Percentiles rank a stretch among this genome's conserved stretches.
Conservation (phyloP, 2,888 invertebrate genomes). For the Platycnemis pennipes region DNA sequence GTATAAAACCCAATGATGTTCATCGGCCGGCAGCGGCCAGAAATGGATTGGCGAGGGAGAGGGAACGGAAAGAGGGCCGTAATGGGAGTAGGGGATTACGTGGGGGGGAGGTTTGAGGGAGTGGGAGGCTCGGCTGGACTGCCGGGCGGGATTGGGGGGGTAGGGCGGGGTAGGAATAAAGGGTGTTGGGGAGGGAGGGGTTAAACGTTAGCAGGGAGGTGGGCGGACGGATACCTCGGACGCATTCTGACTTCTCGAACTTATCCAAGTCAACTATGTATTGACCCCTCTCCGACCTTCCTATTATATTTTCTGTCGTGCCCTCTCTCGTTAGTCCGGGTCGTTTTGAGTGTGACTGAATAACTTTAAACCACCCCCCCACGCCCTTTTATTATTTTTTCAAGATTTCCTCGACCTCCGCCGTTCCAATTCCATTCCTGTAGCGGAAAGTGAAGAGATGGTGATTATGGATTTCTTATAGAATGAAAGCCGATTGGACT, state of each 20-base stretch:
- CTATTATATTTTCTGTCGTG: not conserved
- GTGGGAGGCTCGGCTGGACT: not conserved
- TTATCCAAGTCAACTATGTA: conserved; percentile 21
- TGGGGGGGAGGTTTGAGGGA: not conserved
- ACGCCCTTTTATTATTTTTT: not conserved
- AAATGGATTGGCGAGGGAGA: not conserved
- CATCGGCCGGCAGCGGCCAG: conserved; percentile 38
- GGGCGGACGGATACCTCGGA: not conserved
- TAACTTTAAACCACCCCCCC: not conserved
- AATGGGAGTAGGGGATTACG: conserved; percentile 17
- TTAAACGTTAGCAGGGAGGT: not conserved
- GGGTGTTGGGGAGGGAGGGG: too few relatives aligned
- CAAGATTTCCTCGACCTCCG: not conserved
- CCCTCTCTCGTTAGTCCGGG: not conserved
- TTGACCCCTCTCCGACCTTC: not conserved
- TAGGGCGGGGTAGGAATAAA: too few relatives aligned
- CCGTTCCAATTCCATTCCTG: not conserved
- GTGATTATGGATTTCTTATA: not conserved
- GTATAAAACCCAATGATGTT: conserved; percentile 51
- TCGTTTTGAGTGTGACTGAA: not conserved
- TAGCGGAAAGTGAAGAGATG: not conserved
- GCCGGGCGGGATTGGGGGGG: not conserved
- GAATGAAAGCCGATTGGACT: not conserved
- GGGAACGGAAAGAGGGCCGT: not conserved
- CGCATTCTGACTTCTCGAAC: conserved; percentile 15